Evolutionary conservation across 2,113 vertebrate species (phyloP).

Genomic region (Scatophagus argus): DNA sequence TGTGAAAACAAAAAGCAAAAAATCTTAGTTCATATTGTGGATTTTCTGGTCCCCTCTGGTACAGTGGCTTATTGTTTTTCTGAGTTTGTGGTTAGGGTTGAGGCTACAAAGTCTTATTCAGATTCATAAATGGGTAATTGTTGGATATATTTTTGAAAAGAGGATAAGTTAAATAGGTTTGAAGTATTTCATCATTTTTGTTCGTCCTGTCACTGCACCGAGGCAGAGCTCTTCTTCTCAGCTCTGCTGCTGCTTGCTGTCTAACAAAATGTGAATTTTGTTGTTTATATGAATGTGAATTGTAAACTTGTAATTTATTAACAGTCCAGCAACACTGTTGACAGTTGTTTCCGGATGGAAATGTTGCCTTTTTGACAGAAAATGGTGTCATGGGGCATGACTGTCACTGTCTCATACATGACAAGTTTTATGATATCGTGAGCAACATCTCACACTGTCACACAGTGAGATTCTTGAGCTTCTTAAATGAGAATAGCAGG

Average conservation of each 20-base stretch:
- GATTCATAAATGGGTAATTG: neutral
- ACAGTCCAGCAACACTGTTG: neutral
- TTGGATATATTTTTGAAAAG: neutral
- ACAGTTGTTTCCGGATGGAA: neutral
- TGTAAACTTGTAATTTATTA: constrained; percentile 19
- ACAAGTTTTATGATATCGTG: too few species aligned
- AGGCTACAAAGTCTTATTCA: constrained; percentile 10
- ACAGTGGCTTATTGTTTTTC: constrained; percentile 1
- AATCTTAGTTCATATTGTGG: neutral
- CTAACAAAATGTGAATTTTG: constrained; percentile 47
- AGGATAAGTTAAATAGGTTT: neutral
- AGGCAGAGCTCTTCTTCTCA: neutral
- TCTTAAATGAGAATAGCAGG: neutral
- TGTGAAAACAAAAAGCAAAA: constrained; percentile 1
- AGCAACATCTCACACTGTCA: neutral
- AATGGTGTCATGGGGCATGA: too few species aligned
- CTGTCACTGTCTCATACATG: too few species aligned
- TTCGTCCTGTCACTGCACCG: constrained; percentile 6
- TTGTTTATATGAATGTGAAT: constrained; percentile 26
- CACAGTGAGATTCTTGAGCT: neutral
- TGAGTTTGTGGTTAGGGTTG: neutral
- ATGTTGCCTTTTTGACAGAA: neutral
- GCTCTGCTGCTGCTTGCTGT: neutral
- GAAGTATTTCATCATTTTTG: neutral
- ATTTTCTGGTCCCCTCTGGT: constrained; percentile 30